Conservation (phyloP, 2,797 vertebrate species). For the Smutsia temminckii region DNA sequence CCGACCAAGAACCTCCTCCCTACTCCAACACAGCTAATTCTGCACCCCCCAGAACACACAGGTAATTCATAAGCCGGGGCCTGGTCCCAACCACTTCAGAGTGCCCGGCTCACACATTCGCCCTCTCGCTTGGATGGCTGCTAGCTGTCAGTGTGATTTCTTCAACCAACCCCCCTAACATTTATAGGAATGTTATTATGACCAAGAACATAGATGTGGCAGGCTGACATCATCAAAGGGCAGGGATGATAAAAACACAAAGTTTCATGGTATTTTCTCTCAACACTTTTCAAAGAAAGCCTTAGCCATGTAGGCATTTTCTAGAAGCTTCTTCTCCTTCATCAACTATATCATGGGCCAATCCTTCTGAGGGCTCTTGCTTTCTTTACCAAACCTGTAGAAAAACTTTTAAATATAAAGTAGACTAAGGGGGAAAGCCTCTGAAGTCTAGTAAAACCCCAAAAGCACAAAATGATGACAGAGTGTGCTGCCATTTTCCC, state of each 20-base stretch:
- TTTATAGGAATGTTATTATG: no score
- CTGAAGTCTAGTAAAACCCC: constrained; percentile 75
- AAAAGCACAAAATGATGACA: constrained; percentile 75
- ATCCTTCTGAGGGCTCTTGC: background rate
- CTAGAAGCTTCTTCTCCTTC: background rate
- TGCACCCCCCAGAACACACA: rapidly evolving
- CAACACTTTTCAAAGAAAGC: rapidly evolving
- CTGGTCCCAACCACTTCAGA: rapidly evolving
- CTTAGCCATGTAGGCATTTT: background rate
- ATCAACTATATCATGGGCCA: background rate
- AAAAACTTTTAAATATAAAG: constrained; percentile 74
- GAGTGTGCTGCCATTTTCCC: constrained; percentile 77
- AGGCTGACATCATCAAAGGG: rapidly evolving
- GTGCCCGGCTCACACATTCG: no score
- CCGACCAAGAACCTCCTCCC: rapidly evolving
- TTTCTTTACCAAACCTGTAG: background rate
- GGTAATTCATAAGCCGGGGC: rapidly evolving
- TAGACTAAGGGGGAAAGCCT: constrained; percentile 57
- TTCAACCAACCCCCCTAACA: rapidly evolving
- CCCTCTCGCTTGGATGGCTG: rapidly evolving
- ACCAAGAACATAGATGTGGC: rapidly evolving
- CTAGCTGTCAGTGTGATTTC: rapidly evolving
- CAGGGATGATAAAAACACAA: background rate
- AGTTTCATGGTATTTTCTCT: rapidly evolving
- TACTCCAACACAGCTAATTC: rapidly evolving